phyloP scores from a whole-genome alignment of 2,888 invertebrate species.

The Drosophila macrothrix region DNA sequence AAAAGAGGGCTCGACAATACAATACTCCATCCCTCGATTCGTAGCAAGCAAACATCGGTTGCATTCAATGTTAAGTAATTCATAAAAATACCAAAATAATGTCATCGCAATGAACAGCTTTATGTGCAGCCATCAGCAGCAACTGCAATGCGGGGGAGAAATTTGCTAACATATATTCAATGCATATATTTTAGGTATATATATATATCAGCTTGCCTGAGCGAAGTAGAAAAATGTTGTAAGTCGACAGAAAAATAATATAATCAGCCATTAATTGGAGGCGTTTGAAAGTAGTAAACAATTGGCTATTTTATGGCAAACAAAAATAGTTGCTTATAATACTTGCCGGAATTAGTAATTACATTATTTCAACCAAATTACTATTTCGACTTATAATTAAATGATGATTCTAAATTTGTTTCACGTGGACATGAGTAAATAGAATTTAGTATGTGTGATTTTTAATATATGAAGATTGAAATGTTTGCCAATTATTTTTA shows the following conservation, averaged over 20 bases:
- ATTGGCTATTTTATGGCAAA: neutral
- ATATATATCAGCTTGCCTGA: neutral
- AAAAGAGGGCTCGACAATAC: constrained; percentile 11
- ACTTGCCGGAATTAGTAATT: neutral
- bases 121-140: constrained; percentile 31
- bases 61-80: constrained; percentile 52
- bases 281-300: neutral
- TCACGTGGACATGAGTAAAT: constrained; percentile 4
- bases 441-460: neutral
- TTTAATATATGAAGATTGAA: constrained; percentile 20
- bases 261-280: neutral
- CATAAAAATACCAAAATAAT: constrained; percentile 66
- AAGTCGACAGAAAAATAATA: neutral
- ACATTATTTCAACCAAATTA: neutral
- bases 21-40: neutral
- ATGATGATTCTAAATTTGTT: neutral
- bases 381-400: constrained; percentile 3
- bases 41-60: constrained; percentile 13
- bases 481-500: constrained; percentile 50
- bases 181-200: neutral
- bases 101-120: constrained; percentile 50
- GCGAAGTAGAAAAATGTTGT: neutral
- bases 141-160: neutral
- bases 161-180: neutral
- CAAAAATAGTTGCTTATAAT: neutral